Conservation (phyloP, 2,113 vertebrate genomes). For the Cranoglanis bouderius region DNA sequence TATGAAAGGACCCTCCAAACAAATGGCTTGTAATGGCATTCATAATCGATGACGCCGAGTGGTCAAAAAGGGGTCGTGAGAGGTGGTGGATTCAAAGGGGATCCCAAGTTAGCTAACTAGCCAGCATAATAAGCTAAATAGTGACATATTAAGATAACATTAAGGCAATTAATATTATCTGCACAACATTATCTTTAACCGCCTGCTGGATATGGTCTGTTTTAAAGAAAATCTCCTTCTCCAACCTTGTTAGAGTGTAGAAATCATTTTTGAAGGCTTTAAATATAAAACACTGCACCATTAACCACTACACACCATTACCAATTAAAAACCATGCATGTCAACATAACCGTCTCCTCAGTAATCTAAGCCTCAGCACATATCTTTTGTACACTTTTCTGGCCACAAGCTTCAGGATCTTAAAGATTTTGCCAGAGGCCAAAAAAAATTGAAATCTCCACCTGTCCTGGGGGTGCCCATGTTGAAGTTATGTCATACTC, state of each 20-base stretch:
- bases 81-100: background rate
- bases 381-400: background rate
- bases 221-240: background rate
- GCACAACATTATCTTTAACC: background rate
- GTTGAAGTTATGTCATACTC: no score
- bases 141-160: background rate
- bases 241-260: background rate
- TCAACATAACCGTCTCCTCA: background rate
- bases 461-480: no score
- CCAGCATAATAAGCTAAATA: background rate
- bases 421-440: background rate
- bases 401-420: background rate
- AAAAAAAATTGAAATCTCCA: no score
- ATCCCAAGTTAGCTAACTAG: background rate
- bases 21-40: background rate
- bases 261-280: background rate
- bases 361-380: background rate
- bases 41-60: background rate
- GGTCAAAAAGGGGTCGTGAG: no score
- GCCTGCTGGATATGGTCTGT: background rate
- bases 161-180: background rate
- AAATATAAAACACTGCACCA: background rate
- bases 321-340: background rate
- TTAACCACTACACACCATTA: background rate
- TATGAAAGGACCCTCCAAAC: background rate